Evolutionary conservation across 2,888 invertebrate genomes (phyloP).

Genomic region (Epinotia nisella): DNA sequence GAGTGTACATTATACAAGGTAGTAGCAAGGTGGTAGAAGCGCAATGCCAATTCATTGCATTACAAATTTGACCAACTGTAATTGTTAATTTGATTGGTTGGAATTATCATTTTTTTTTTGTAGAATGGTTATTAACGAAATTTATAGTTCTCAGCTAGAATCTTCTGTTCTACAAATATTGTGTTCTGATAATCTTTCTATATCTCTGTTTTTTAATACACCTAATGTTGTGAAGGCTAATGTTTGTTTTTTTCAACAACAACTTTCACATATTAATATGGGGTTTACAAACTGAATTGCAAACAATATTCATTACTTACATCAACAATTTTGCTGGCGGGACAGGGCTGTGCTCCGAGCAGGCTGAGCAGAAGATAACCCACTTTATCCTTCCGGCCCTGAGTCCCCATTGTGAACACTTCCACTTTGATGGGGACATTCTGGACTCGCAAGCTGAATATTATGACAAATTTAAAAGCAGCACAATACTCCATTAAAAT

Average conservation of each 20-base stretch:
- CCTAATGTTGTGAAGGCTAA: not conserved
- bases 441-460: slow-evolving; percentile 87
- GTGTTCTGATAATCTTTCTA: too few species aligned
- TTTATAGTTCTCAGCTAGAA: too few species aligned
- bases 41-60: too few species aligned
- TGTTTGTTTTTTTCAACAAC: not conserved
- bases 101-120: too few species aligned
- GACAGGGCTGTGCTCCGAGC: slow-evolving; percentile 88
- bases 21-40: too few species aligned
- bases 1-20: too few species aligned
- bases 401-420: slow-evolving; percentile 84
- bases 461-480: too few species aligned
- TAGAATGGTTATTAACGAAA: too few species aligned
- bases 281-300: slow-evolving; percentile 25
- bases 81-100: too few species aligned
- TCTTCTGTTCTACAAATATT: too few species aligned
- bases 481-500: not conserved
- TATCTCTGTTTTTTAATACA: too few species aligned
- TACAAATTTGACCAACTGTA: not conserved
- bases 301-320: slow-evolving; percentile 56
- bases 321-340: slow-evolving; percentile 76
- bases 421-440: slow-evolving; percentile 90
- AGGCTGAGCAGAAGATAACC: slow-evolving; percentile 89
- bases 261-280: too few species aligned
- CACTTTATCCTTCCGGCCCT: slow-evolving; percentile 85